A percentile compares a stretch with the other conserved stretches of the same genome.
Conservation (phyloP, 2,113 vertebrate species). For the Leptocoma aspasia region DNA sequence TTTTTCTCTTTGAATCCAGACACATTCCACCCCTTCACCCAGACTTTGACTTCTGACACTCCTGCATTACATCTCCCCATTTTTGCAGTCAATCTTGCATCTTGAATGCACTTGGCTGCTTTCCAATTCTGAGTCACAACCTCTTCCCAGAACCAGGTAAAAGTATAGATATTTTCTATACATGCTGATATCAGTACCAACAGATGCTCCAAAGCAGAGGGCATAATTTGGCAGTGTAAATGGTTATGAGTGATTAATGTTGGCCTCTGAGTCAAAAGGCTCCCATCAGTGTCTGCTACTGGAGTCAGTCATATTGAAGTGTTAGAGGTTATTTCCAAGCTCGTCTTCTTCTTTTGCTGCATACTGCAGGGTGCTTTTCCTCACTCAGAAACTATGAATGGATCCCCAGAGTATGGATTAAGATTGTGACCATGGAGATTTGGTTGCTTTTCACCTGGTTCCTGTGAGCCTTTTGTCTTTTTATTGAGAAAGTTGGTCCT, state of each 20-base stretch:
- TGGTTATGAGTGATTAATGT: neutral
- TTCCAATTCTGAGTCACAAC: neutral
- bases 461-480: neutral
- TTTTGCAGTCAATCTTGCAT: neutral
- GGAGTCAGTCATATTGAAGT: neutral
- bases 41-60: neutral
- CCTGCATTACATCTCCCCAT: neutral
- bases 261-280: neutral
- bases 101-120: neutral
- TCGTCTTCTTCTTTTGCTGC: neutral
- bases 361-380: neutral
- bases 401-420: neutral
- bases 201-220: neutral
- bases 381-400: neutral
- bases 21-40: neutral
- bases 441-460: neutral
- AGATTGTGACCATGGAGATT: neutral
- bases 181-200: neutral
- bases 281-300: neutral
- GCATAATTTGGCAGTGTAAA: neutral
- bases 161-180: neutral
- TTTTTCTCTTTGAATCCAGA: neutral
- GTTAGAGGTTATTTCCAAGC: neutral
- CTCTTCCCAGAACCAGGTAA: slow-evolving; percentile 11
- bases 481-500: neutral